Evolutionary conservation across 2,113 vertebrate genomes (phyloP).

Genomic region (Amblyornis subalaris): DNA sequence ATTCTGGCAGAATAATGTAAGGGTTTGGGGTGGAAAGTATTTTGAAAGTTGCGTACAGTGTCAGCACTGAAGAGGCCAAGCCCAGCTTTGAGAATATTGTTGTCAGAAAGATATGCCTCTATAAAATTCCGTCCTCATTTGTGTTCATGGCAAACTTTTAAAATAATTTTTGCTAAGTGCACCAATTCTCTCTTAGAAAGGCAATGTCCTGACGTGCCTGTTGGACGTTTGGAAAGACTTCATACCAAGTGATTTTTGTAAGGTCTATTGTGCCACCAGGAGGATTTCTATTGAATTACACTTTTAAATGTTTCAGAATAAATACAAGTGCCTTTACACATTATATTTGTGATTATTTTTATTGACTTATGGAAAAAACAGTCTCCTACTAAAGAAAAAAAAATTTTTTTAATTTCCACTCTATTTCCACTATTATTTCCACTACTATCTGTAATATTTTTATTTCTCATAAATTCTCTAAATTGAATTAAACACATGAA

Average conservation of each 20-base stretch:
- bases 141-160: not conserved
- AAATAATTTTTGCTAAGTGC: not conserved
- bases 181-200: not conserved
- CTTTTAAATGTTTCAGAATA: not conserved
- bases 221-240: rapidly evolving
- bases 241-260: rapidly evolving
- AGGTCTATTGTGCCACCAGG: conserved; percentile 35
- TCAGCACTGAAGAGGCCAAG: not conserved
- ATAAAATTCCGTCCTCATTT: not conserved
- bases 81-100: not conserved
- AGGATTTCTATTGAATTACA: conserved; percentile 22
- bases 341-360: not conserved
- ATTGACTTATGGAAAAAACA: rapidly evolving
- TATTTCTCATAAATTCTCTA: not conserved
- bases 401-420: not conserved
- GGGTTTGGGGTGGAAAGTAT: not conserved
- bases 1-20: not conserved
- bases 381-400: not conserved
- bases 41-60: not conserved
- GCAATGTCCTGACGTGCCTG: rapidly evolving
- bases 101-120: not conserved
- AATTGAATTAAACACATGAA: not conserved
- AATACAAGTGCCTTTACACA: not conserved
- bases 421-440: too few relatives aligned
- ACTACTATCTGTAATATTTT: not conserved